Percentiles rank a stretch among this genome's conserved stretches.
Evolutionary conservation across 2,113 vertebrate genomes (phyloP).

Genomic region (Tringa solitaria): DNA sequence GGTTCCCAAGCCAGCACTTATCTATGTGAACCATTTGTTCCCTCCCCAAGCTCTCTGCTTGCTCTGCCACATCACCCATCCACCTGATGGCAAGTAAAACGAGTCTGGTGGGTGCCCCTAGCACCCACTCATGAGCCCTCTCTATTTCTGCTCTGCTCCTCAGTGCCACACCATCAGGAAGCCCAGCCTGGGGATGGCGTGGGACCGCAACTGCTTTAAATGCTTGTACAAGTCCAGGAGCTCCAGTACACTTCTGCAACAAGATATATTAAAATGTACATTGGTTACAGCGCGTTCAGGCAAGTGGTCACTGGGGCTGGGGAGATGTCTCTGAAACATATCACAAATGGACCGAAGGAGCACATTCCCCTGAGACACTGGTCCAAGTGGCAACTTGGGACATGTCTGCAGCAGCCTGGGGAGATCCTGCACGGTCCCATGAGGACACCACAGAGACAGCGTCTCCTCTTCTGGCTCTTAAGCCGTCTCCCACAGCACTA

Average conservation of each 20-base stretch:
- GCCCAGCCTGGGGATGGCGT: background rate
- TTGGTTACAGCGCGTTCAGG: background rate
- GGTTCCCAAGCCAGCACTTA: background rate
- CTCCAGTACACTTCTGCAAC: background rate
- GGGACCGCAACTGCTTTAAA: background rate
- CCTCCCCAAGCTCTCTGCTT: background rate
- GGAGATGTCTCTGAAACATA: background rate
- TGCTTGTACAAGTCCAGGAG: background rate
- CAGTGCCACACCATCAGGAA: background rate
- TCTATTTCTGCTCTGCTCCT: background rate
- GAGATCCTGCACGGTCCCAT: background rate
- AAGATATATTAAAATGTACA: background rate
- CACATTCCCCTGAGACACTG: background rate
- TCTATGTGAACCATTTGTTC: background rate
- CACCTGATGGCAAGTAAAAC: background rate
- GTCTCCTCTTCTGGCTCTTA: background rate
- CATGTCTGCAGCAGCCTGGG: background rate
- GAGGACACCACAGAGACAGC: background rate
- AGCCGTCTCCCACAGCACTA: background rate
- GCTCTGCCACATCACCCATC: background rate
- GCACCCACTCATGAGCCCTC: background rate
- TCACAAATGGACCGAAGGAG: background rate
- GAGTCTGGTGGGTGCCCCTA: background rate
- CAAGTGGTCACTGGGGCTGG: background rate
- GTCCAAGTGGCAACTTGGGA: background rate